Conservation (phyloP, 2,113 vertebrate species). For the Fukomys damarensis region DNA sequence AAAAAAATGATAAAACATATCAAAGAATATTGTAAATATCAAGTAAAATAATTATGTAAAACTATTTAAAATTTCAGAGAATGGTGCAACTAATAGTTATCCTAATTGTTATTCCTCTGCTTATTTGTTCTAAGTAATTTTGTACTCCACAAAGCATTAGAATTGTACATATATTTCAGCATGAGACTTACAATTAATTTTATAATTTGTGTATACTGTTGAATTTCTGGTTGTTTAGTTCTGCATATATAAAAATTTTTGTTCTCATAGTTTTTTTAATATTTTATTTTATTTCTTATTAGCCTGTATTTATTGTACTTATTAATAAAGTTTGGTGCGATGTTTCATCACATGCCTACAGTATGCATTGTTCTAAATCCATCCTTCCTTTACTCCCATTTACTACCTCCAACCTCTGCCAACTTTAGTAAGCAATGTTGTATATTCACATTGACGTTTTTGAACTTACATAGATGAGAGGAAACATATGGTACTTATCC, state of each 20-base stretch:
- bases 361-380: not conserved
- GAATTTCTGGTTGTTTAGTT: not conserved
- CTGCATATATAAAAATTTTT: not conserved
- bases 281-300: not conserved
- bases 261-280: not conserved
- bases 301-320: not conserved
- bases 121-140: slow-evolving; percentile 17
- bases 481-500: not conserved
- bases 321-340: not conserved
- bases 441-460: not conserved
- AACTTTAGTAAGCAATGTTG: not conserved
- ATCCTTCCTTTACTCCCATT: not conserved
- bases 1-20: slow-evolving; percentile 2
- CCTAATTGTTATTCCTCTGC: not conserved
- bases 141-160: not conserved
- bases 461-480: not conserved
- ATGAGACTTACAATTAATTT: slow-evolving; percentile 13
- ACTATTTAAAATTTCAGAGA: not conserved
- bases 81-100: slow-evolving; percentile 21
- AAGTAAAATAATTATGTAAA: slow-evolving; percentile 34
- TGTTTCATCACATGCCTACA: not conserved
- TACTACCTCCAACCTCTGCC: not conserved
- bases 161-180: not conserved
- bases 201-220: not conserved
- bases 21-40: slow-evolving; percentile 21